These are phyloP conservation scores for Netelia fuscicornis DNA, from an alignment of 2,888 invertebrate species.

Conservation along the genomic window DNA sequence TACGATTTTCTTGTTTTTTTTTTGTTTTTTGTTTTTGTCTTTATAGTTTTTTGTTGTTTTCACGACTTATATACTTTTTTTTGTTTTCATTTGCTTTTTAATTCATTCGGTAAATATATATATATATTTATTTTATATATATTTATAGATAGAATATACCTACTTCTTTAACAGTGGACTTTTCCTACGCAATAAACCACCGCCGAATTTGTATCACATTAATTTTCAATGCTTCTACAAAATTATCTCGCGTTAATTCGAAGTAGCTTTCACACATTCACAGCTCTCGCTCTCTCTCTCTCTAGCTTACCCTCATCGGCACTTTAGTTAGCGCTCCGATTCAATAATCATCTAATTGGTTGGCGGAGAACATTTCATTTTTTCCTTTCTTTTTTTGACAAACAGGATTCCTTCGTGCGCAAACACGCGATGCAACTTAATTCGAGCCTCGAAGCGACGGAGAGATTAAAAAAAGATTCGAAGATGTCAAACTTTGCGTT, in stretches of 20 bases:
- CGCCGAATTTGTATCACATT: constrained; percentile 81
- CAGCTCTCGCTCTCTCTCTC: constrained; percentile 31
- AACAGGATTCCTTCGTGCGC: neutral
- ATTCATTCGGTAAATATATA: constrained; percentile 64
- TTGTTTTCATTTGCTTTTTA: constrained; percentile 50
- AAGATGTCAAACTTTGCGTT: constrained; percentile 63
- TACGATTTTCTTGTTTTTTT: constrained; percentile 66
- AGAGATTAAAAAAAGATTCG: constrained; percentile 54
- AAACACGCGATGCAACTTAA: constrained; percentile 25
- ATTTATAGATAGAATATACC: constrained; percentile 70
- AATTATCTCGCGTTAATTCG: constrained; percentile 64
- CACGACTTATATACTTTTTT: constrained; percentile 18
- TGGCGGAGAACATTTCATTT: constrained; percentile 18
- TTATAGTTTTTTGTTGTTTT: constrained; percentile 55
- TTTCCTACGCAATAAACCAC: constrained; percentile 69
- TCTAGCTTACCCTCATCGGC: neutral
- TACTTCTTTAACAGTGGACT: constrained; percentile 69
- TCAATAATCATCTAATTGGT: constrained; percentile 21
- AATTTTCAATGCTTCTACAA: constrained; percentile 77
- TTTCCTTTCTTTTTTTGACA: constrained; percentile 19
- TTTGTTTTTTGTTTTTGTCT: constrained; percentile 64
- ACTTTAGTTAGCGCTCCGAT: too few species aligned
- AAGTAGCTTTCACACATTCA: constrained; percentile 62
- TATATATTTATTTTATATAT: constrained; percentile 57
- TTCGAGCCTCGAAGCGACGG: constrained; percentile 52